Conservation (phyloP, 2,888 invertebrate genomes). For the Emmelina monodactyla region DNA sequence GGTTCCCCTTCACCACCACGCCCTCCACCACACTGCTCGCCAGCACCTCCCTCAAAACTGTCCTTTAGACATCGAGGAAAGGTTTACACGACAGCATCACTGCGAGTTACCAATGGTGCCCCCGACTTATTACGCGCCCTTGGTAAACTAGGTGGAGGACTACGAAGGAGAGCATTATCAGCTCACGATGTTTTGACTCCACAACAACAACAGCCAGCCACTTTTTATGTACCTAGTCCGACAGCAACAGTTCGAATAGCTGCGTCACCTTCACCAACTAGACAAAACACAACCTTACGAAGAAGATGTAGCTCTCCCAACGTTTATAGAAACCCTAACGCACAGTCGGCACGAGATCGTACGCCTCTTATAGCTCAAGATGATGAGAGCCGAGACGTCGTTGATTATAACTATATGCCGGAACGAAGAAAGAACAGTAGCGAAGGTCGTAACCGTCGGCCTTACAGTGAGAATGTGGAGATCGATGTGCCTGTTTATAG, state of each 20-base stretch:
- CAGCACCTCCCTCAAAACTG: conserved; percentile 53
- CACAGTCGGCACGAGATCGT: conserved; percentile 32
- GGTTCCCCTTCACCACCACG: conserved; percentile 65
- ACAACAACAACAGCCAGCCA: conserved; percentile 63
- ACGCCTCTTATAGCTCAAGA: conserved; percentile 41
- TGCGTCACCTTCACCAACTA: conserved; percentile 44
- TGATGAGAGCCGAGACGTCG: conserved; percentile 48
- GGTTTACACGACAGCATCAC: conserved; percentile 57
- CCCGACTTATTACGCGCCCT: conserved; percentile 73
- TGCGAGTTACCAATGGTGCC: conserved; percentile 64
- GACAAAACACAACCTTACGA: conserved; percentile 40
- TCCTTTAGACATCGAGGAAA: conserved; percentile 58
- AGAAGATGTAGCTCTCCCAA: conserved; percentile 56
- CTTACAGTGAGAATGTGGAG: conserved; percentile 57
- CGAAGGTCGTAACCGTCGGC: conserved; percentile 39
- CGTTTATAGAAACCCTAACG: conserved; percentile 41
- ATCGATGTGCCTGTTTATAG: conserved; percentile 39
- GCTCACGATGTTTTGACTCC: conserved; percentile 73
- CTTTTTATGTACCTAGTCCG: conserved; percentile 76
- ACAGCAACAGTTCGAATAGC: conserved; percentile 52
- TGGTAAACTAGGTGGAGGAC: conserved; percentile 74
- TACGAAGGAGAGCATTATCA: conserved; percentile 72
- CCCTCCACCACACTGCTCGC: conserved; percentile 54
- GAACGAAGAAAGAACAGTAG: conserved; percentile 38
- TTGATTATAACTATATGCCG: conserved; percentile 39